A percentile compares a stretch with the other conserved stretches of the same genome.
phyloP scores from a whole-genome alignment of 2,888 invertebrate species.

The Drosophila phalerata region DNA sequence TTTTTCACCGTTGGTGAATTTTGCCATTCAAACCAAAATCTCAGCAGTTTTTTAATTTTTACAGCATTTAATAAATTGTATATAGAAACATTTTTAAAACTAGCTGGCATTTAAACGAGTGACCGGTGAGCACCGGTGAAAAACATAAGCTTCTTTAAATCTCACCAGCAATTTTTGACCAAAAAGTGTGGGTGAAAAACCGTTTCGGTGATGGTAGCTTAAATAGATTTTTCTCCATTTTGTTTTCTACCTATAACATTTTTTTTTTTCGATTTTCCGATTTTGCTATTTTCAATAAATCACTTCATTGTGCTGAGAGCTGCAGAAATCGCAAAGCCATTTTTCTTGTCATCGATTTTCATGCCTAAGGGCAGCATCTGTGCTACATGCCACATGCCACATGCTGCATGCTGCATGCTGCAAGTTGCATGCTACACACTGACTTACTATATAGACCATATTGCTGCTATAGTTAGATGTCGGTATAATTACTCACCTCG shows the following conservation, averaged over 20 bases:
- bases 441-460: no score
- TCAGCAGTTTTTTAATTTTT: no score
- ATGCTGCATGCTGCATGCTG: conserved; percentile 9
- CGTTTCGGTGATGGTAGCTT: no score
- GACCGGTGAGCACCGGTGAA: no score
- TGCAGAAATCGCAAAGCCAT: conserved; percentile 43
- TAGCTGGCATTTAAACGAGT: no score
- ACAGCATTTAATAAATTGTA: no score
- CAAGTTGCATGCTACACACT: conserved; percentile 27
- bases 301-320: conserved; percentile 41
- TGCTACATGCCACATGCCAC: conserved; percentile 23
- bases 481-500: conserved; percentile 40
- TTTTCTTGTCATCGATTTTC: conserved; percentile 55
- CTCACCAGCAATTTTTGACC: no score
- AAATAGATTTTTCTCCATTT: conserved; percentile 66
- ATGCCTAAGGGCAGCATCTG: not conserved
- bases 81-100: no score
- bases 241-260: conserved; percentile 3
- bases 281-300: conserved; percentile 44
- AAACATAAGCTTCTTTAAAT: no score
- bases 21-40: no score
- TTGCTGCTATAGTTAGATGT: not conserved
- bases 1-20: no score
- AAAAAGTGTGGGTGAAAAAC: no score
- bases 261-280: not conserved